Evolutionary conservation across 1,140 invertebrate genomes (phyloP), one percentile per base, ranked within the genome.

Genomic region (Drosophila littoralis): DNA sequence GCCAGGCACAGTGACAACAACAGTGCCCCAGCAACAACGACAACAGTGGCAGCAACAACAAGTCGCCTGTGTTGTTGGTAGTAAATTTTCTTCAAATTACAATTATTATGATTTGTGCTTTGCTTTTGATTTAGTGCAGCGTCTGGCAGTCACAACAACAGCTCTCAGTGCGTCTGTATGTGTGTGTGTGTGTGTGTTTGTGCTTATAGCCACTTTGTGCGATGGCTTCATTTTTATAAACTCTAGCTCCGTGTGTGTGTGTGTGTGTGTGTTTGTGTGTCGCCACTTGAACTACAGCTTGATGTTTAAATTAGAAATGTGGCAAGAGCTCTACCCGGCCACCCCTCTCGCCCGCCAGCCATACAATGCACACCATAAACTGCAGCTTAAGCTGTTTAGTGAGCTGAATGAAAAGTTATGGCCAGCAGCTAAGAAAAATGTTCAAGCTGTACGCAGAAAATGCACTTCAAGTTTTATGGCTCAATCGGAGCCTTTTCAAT

Each of bases 81-180:
- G 85, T 89, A 89, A 89, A 89, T 89, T 90, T 89, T 89, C 84
- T 89, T 89, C 84, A 89, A 89, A 89, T 89, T 90, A 89, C 85
- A 89, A 89, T 89, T 89, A 89, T 89, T 84, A 89, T 89, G 84
- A 89, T 89, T 89, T 89, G 84, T 89, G 84, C 84, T 83, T 83
- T 70, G 75, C 70, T 74, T 84, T 84, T 89, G 84, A 88, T 88
- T 88, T 88, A 88, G 83, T 89, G 70, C 55, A 69, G 42, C 61
- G 76, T 79, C 84, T 85, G 65, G 52, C 83, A 79, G 51, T 33
- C 40, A 50, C 46, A 65, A 67, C 64, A 50, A 43, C 58, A 60
- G 13, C 69, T 58, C 9, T 60, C 35, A 38, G 33, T 6, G 22
- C 35, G 12, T 51, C 2, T 40, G 22, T 10, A 35, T 48, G 43